Base-by-base conservation (phyloP, 2,797 vertebrate species). In the Cyprinella venusta region DNA sequence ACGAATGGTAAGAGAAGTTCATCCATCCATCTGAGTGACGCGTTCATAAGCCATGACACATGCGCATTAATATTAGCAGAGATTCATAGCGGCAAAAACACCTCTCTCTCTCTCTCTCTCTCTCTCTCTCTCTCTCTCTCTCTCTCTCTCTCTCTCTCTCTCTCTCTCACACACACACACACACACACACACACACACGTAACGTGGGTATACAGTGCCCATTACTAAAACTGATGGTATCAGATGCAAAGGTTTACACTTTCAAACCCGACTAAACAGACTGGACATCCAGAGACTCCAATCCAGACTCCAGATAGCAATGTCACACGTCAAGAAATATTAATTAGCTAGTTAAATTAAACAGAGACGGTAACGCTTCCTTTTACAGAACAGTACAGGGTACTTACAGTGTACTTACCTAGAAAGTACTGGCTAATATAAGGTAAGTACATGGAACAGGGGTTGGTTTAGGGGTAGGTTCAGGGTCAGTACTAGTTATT, bases 11-110 rank as follows among this genome's bases (percentile, higher is more conserved):
- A 59, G 18, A 67, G 63, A 19, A 33, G 24, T 56, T 76, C 64
- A 82, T 76, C 81, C 63, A 59, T 68, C 38, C 72, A 82, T 82
- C 63, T 16, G 16, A 54, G 30, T 68, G 24, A 56, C n/a, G 48
- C 63, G 71, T 82, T 65, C 72, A 76, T 54, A 52, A 54, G 33
- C 48, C 50, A 45, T 19, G 45, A 76, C 15, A 54, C 70, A 48
- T 40, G 59, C 80, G 59, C 70, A 36, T 38, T 75, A n/a, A 36
- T 19, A 30, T 63, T 50, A 74, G 45, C 45, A 36, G 13, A 45
- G 19, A 13, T 30, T 81, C 38, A 74, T 42, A 72, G 40, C 24
- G 5, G 15, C 54, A 71, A 18, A 56, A 13, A 54, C 48, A 13
- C 19, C 4, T 0, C 76, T 67, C 40, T 24, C 79, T 81, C 65